phyloP scores from a whole-genome alignment of 2,888 invertebrate genomes.

The Drosophila antonietae region DNA sequence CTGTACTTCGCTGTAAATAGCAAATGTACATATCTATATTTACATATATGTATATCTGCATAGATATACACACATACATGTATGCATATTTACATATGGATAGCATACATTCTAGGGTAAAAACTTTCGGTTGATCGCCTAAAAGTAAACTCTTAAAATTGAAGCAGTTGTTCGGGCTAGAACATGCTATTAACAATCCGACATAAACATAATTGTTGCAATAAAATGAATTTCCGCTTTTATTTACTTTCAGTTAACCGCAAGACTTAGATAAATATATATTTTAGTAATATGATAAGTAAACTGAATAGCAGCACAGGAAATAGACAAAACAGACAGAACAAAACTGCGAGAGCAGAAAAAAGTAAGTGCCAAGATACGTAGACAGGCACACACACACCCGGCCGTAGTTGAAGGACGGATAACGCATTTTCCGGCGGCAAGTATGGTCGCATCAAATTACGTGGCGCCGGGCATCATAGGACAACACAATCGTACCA shows the following conservation, averaged over 20 bases:
- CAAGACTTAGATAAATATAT: slow-evolving; percentile 22
- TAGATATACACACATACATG: neutral
- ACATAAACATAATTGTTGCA: neutral
- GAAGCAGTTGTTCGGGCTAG: neutral
- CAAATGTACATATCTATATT: too few species aligned
- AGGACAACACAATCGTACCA: slow-evolving; percentile 24
- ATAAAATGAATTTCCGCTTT: neutral
- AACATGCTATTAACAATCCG: neutral
- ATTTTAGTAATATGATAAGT: slow-evolving; percentile 24
- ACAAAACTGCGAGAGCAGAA: neutral
- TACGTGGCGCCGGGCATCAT: slow-evolving; percentile 49
- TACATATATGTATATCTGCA: too few species aligned
- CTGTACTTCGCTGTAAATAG: too few species aligned
- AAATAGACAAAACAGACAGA: slow-evolving; percentile 9
- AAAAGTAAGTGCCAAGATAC: slow-evolving; percentile 1
- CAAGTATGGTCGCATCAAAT: slow-evolving; percentile 66
- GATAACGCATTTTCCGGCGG: slow-evolving; percentile 43
- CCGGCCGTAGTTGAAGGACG: slow-evolving; percentile 31
- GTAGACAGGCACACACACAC: slow-evolving; percentile 11
- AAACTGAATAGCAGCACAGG: slow-evolving; percentile 11
- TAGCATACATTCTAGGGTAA: neutral
- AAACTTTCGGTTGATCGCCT: neutral
- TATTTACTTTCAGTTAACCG: slow-evolving; percentile 27
- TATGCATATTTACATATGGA: neutral
- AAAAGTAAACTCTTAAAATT: neutral